Evolutionary conservation across 2,888 invertebrate species (phyloP).

Genomic region (Sceliomorpha sp.): DNA sequence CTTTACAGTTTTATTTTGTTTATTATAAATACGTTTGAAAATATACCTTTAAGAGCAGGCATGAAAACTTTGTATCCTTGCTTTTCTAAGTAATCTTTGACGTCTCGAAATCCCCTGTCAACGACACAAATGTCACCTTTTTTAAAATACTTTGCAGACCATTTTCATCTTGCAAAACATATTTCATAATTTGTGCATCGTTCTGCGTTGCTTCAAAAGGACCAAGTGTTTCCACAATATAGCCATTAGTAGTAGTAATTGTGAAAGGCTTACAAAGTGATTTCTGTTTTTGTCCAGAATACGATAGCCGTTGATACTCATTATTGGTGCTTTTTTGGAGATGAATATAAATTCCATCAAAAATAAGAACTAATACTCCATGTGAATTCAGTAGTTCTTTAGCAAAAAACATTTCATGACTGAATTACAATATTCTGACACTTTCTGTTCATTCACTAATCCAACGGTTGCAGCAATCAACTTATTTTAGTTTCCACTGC

Average conservation of each 20-base stretch:
- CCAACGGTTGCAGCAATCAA: constrained; percentile 33
- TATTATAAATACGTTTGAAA: not conserved
- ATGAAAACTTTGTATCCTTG: constrained; percentile 39
- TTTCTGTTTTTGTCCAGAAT: constrained; percentile 40
- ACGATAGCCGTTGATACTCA: constrained; percentile 41
- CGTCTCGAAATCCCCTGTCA: constrained; percentile 50
- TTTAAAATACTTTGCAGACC: constrained; percentile 3
- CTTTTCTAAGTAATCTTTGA: constrained; percentile 19
- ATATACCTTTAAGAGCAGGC: constrained; percentile 53
- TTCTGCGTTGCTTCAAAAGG: constrained; percentile 35
- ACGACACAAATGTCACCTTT: constrained; percentile 56
- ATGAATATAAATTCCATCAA: constrained; percentile 37
- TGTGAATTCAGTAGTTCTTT: constrained; percentile 1
- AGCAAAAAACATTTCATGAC: constrained; percentile 20
- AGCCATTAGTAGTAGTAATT: constrained; percentile 37
- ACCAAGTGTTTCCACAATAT: constrained; percentile 34
- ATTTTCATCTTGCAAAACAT: constrained; percentile 1
- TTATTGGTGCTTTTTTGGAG: constrained; percentile 44
- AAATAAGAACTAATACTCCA: constrained; percentile 25
- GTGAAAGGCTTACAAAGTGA: constrained; percentile 43
- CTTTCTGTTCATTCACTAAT: constrained; percentile 22
- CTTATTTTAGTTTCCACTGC: constrained; percentile 51
- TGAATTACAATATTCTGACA: constrained; percentile 31
- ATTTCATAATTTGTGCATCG: constrained; percentile 27
- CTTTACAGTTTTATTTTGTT: not conserved